Base-by-base conservation (phyloP, 1,140 invertebrate species). In the Zaprionus gabonicus region DNA sequence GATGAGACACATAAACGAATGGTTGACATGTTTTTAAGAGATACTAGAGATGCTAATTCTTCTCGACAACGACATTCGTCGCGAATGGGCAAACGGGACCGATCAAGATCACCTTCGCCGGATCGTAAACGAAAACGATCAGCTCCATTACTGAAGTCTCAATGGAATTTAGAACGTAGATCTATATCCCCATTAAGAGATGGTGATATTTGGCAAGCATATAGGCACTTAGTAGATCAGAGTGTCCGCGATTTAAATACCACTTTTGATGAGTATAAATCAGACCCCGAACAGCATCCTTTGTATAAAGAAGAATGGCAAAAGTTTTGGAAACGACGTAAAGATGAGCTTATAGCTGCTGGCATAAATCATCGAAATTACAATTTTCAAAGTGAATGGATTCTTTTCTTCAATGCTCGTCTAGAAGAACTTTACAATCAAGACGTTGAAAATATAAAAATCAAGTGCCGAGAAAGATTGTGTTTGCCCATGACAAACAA, bases 381-480 rank as follows among this genome's bases (percentile, higher is more conserved):
- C 86, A 96, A 97, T 87, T 97, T 96, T 87, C 97, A 97, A 85
- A 96, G 96, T 7, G 97, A 97, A 81, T 97, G 97, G 97, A 96
- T 97, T 66, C 92, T 94, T 25, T 97, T 95, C 86, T 97, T 97
- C 96, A 96, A 96, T 78, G 94, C 94, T 53, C 94, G 96, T 13
- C 96, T 97, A 94, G 94, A 95, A 28, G 96, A 97, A 72, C 91
- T 97, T 1, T 95, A 97, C 82, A 94, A 94, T 20, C 94, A 95
- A 55, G 82, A 78, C 17, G 59, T 91, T n/a, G 80, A 92, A 59
- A 72, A 81, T 25, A 83, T 92, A 3, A 92, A 91, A 64, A 38
- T 94, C 36, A 93, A 94, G 51, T 81, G 76, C 7, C 80, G 88
- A 0, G 85, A 91, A 57, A 74, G 84, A 10, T 17, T 92, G 27